Evolutionary conservation across 2,113 vertebrate species (phyloP), one percentile per base, ranked within the genome.

Genomic region (Damaliscus lunatus): DNA sequence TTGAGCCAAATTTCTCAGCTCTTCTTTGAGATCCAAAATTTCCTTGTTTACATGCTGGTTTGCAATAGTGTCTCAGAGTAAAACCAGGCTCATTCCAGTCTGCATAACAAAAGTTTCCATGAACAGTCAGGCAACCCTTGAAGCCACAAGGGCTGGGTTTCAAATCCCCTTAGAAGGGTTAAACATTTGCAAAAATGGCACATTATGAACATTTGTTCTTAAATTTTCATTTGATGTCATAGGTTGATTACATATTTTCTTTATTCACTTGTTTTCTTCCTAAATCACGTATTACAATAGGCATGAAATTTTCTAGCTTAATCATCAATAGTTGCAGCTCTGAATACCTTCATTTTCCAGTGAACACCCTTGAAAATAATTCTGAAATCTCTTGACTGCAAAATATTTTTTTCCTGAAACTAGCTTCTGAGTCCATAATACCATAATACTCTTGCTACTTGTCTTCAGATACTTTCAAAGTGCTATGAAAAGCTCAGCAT

Each of bases 171-270:
- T 67, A 23, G 46, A 96, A 91, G 27, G 67, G 82, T 50, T 89
- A 94, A 96, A 36, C 89, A 84, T 55, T 84, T 85, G 48, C 87
- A 91, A 77, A 97, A 98, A 96, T 94, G 87, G 62, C 48, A 93
- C 96, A 98, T 98, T 94, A 97, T 91, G 96, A 97, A 97, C 97
- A 93, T 93, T 97, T 97, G 97, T 98, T 97, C 96, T 95, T 92
- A 97, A 95, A 93, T 89, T 97, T 96, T 78, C 94, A 90, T 91
- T 95, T 64, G 85, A 83, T 96, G 96, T 96, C 95, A 96, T 67
- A 98, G 98, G 98, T 98, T 98, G 95, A 98, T 98, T 98, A 94
- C 93, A 57, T 94, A 97, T 96, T 96, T 98, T 98, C 88, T 98
- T 93, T 93, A 98, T 88, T 82, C 31, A 92, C 95, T 98, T 98